Evolutionary conservation across 1,140 invertebrate genomes (phyloP).

Genomic region (Leptinotarsa lineolata): DNA sequence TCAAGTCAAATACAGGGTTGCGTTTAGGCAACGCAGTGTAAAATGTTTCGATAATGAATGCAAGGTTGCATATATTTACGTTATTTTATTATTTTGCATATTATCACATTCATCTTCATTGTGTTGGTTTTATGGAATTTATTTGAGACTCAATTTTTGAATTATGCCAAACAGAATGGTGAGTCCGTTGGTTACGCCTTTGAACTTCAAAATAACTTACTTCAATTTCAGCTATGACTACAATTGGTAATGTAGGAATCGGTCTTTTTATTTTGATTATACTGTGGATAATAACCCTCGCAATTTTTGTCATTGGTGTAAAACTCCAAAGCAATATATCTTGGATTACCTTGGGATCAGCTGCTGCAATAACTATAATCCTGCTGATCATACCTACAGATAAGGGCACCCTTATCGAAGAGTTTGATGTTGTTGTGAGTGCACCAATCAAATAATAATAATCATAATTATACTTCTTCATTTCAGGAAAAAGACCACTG

Average conservation of each 20-base stretch:
- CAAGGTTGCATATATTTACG: no score
- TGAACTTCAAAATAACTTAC: background rate
- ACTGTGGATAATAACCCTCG: slow-evolving; percentile 60
- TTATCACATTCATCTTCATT: no score
- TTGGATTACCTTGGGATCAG: slow-evolving; percentile 56
- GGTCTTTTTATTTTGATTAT: slow-evolving; percentile 62
- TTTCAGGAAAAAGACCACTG: slow-evolving; percentile 64
- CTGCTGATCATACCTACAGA: slow-evolving; percentile 61
- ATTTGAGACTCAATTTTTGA: no score
- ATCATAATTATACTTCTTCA: slow-evolving; percentile 25
- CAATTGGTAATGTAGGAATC: slow-evolving; percentile 61
- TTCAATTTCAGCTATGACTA: slow-evolving; percentile 49
- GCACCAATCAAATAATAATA: slow-evolving; percentile 9
- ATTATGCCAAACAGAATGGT: no score
- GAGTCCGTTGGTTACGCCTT: no score
- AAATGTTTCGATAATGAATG: no score
- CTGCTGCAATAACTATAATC: slow-evolving; percentile 59
- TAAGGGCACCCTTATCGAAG: slow-evolving; percentile 52
- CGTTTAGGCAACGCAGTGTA: no score
- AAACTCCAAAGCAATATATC: slow-evolving; percentile 63
- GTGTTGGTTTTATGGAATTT: no score
- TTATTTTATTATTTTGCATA: no score
- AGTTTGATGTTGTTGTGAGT: slow-evolving; percentile 46
- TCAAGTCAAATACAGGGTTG: no score
- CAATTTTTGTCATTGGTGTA: slow-evolving; percentile 62